Conservation (phyloP, 2,888 invertebrate genomes). For the Coremacera marginata region DNA sequence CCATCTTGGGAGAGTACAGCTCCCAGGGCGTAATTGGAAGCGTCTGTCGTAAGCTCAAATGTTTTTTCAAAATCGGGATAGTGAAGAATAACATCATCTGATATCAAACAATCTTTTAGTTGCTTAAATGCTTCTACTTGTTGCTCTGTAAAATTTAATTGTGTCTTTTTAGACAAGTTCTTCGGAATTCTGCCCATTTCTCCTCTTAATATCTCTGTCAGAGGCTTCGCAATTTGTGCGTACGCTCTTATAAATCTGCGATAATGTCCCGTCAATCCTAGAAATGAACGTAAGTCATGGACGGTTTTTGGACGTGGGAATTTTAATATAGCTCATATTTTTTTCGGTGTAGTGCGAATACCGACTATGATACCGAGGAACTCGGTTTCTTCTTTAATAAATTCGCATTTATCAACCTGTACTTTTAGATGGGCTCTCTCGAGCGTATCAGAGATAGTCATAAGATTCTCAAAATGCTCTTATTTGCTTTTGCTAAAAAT, state of each 20-base stretch:
- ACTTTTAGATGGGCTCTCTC: not conserved
- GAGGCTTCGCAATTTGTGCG: slow-evolving; percentile 7
- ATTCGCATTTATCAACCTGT: not conserved
- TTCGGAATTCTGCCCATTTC: slow-evolving; percentile 1
- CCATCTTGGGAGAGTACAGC: too few species aligned
- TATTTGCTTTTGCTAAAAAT: too few species aligned
- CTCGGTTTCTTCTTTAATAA: not conserved
- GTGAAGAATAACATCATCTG: slow-evolving; percentile 13
- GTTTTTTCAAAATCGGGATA: too few species aligned
- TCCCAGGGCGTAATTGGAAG: too few species aligned
- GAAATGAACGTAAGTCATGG: not conserved
- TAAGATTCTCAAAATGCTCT: too few species aligned
- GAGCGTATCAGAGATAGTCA: too few species aligned
- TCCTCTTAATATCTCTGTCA: slow-evolving; percentile 14
- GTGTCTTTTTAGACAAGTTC: not conserved
- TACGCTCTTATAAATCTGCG: too few species aligned
- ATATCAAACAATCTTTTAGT: slow-evolving; percentile 11
- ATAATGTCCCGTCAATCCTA: too few species aligned
- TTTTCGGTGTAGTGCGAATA: not conserved
- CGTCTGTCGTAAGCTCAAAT: too few species aligned
- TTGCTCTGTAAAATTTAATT: too few species aligned
- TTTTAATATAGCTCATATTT: not conserved
- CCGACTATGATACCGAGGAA: not conserved
- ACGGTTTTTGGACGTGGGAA: not conserved
- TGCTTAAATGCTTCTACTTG: too few species aligned